Evolutionary conservation across 2,113 vertebrate species (phyloP).

Genomic region (Eonycteris spelaea): DNA sequence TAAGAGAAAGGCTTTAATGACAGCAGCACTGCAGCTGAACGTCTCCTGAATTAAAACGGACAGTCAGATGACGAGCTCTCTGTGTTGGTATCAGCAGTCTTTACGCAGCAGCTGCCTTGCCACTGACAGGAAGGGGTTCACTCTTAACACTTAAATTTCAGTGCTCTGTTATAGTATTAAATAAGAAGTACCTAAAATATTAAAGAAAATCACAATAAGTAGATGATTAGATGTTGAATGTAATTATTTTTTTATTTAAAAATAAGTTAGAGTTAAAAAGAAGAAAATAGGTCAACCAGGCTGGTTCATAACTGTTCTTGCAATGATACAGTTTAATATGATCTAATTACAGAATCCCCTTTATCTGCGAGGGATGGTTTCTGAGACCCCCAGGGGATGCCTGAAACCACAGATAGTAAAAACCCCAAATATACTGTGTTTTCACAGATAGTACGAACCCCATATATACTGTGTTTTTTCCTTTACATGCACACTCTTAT

Average conservation of each 20-base stretch:
- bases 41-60: neutral
- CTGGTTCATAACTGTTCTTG: neutral
- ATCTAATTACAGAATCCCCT: neutral
- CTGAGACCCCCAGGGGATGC: neutral
- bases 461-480: neutral
- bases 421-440: neutral
- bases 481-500: neutral
- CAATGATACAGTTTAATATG: neutral
- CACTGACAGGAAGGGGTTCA: neutral
- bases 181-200: neutral
- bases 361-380: too few relatives aligned
- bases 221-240: neutral
- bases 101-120: accelerated
- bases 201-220: neutral
- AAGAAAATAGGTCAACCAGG: neutral
- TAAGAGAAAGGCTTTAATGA: neutral
- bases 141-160: neutral
- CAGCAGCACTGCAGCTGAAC: neutral
- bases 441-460: neutral
- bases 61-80: neutral
- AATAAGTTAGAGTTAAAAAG: neutral
- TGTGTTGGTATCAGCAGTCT: accelerated
- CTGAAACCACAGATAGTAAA: neutral
- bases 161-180: neutral
- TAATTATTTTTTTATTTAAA: neutral